Conservation (phyloP, 2,888 invertebrate species). For the Ophonus ardosiacus region DNA sequence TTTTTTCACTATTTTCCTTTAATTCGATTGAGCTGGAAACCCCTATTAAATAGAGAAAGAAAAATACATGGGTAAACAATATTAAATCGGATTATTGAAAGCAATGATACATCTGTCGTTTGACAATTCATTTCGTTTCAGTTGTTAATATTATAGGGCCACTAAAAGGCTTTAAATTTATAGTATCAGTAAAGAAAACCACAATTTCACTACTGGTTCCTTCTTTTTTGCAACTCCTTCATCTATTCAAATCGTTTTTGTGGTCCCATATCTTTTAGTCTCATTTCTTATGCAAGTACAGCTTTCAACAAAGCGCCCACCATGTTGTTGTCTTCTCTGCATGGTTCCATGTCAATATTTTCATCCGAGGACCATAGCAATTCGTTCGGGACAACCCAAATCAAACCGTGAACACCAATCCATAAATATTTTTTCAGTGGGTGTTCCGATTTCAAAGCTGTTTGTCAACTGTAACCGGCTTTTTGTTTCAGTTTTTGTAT, state of each 20-base stretch:
- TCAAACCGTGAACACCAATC: constrained; percentile 27
- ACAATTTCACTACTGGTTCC: neutral
- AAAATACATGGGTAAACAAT: too few species aligned
- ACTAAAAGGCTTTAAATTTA: neutral
- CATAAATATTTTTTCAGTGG: constrained; percentile 29
- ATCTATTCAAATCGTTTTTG: neutral
- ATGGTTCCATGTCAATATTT: constrained; percentile 33
- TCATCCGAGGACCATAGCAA: constrained; percentile 4
- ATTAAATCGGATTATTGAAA: too few species aligned
- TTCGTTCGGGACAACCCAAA: constrained; percentile 20
- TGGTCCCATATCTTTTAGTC: neutral
- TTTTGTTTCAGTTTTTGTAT: constrained; percentile 30
- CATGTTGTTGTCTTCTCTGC: neutral
- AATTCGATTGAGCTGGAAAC: too few species aligned
- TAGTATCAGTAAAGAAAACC: neutral
- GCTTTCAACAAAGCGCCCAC: constrained; percentile 10
- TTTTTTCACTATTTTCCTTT: too few species aligned
- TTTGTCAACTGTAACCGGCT: constrained; percentile 34
- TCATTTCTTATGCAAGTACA: constrained; percentile 21
- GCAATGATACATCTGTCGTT: too few species aligned
- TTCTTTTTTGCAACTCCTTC: neutral
- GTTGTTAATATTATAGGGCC: neutral
- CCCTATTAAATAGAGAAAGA: too few species aligned
- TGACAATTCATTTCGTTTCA: neutral
- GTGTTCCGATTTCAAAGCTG: constrained; percentile 28